Percentiles rank a stretch among this genome's conserved stretches.
phyloP scores from a whole-genome alignment of 2,888 invertebrate genomes.

The Aphelenchoides bicaudatus region DNA sequence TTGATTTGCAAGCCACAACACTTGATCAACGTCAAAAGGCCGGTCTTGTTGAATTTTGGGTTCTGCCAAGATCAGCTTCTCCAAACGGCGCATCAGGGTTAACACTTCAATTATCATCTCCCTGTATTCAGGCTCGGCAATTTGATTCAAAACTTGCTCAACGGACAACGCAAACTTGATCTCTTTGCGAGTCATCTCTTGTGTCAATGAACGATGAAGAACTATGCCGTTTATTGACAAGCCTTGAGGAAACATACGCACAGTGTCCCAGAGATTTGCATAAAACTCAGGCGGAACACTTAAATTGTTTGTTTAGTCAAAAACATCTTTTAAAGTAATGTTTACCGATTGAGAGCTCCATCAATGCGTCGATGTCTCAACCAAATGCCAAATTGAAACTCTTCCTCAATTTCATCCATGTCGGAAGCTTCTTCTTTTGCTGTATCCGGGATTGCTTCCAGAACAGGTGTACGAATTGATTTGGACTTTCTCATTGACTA shows the following conservation, averaged over 20 bases:
- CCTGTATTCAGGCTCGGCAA: constrained; percentile 95
- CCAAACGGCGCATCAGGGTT: constrained; percentile 83
- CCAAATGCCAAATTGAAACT: constrained; percentile 77
- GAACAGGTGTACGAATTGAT: constrained; percentile 39
- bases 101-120: constrained; percentile 77
- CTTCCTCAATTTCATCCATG: constrained; percentile 42
- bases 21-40: constrained; percentile 72
- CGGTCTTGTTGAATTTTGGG: constrained; percentile 42
- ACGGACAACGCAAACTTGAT: constrained; percentile 95
- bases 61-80: constrained; percentile 62
- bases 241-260: constrained; percentile 75
- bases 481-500: constrained; percentile 54
- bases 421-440: constrained; percentile 28
- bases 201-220: constrained; percentile 84
- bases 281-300: constrained; percentile 11
- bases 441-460: constrained; percentile 14
- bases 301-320: neutral
- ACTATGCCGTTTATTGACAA: constrained; percentile 85
- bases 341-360: constrained; percentile 93
- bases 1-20: constrained; percentile 88
- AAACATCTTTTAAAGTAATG: constrained; percentile 65
- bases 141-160: constrained; percentile 89
- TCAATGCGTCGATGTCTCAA: constrained; percentile 85
- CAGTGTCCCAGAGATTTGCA: constrained; percentile 58
- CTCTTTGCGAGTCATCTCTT: constrained; percentile 98